Evolutionary conservation across 2,888 invertebrate genomes (phyloP).

Genomic region (Hirtodrosophila confusa): DNA sequence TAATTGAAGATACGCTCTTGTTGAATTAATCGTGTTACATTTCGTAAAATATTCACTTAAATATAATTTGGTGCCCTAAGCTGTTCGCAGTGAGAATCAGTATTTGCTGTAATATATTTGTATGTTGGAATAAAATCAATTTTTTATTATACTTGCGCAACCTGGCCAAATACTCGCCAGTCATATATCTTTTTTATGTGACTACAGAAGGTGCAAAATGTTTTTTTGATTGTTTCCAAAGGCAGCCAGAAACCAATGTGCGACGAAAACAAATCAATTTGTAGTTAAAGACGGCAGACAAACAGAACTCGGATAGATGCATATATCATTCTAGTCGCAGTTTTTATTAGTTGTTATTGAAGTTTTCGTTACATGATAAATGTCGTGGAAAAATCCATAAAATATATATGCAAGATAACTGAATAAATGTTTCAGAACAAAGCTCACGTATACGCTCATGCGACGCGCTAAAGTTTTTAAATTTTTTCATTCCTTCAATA

Average conservation of each 20-base stretch:
- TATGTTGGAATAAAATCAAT: constrained; percentile 9
- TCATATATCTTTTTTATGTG: constrained; percentile 37
- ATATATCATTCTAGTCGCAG: constrained; percentile 10
- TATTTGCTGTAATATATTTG: too few species aligned
- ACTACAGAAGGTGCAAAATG: constrained; percentile 19
- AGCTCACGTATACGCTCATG: not conserved
- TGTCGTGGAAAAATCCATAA: constrained; percentile 1
- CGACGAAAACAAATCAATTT: constrained; percentile 13
- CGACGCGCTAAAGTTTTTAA: not conserved
- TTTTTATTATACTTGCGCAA: not conserved
- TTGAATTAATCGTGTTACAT: too few species aligned
- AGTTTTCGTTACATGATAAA: constrained; percentile 13
- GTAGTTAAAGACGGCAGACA: not conserved
- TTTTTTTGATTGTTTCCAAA: constrained; percentile 28
- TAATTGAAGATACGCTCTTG: too few species aligned
- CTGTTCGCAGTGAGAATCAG: too few species aligned
- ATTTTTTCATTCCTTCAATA: too few species aligned
- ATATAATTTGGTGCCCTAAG: too few species aligned
- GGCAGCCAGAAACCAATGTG: not conserved
- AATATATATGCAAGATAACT: not conserved
- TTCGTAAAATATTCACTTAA: too few species aligned
- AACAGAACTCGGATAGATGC: constrained; percentile 2
- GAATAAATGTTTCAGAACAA: too few species aligned
- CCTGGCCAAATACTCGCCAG: not conserved
- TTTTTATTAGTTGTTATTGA: constrained; percentile 9